Conservation (phyloP, 2,797 vertebrate species). For the Orestias chungarensis region DNA sequence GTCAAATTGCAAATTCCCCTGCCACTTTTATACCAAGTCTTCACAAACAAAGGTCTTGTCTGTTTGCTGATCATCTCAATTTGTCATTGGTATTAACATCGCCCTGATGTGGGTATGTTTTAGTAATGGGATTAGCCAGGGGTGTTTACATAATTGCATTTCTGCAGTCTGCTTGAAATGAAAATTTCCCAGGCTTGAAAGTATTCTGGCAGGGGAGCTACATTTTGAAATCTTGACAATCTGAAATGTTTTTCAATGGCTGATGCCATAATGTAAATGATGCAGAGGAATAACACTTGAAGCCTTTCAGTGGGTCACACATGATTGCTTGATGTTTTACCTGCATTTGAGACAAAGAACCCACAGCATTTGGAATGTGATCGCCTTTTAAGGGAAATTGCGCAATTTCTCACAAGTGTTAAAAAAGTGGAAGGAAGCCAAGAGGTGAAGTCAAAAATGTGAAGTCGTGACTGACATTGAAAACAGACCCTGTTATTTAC, state of each 20-base stretch:
- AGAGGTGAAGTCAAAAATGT: constrained; percentile 10
- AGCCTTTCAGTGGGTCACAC: constrained; percentile 33
- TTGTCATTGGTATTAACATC: constrained; percentile 50
- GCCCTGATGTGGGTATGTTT: constrained; percentile 49
- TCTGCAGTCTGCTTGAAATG: constrained; percentile 54
- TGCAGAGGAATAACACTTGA: constrained; percentile 43
- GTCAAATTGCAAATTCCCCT: constrained; percentile 27
- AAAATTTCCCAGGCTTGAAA: constrained; percentile 59
- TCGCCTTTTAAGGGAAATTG: constrained; percentile 30
- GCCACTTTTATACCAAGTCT: constrained; percentile 24
- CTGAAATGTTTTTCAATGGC: constrained; percentile 51
- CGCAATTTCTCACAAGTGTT: constrained; percentile 5
- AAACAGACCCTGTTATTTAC: neutral
- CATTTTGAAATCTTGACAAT: constrained; percentile 49
- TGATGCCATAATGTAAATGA: constrained; percentile 47
- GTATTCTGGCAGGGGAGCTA: constrained; percentile 44
- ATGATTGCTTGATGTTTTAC: constrained; percentile 19
- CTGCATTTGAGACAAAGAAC: constrained; percentile 19
- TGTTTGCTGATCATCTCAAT: constrained; percentile 62
- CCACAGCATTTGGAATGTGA: constrained; percentile 12
- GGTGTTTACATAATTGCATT: constrained; percentile 63
- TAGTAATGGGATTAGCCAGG: constrained; percentile 57
- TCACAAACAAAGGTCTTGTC: constrained; percentile 51
- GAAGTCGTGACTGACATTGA: constrained; percentile 9
- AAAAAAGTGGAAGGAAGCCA: constrained; percentile 17